These are phyloP conservation scores for Caenorhabditis tropicalis DNA, from an alignment of 1,140 invertebrate genomes.

Conservation along the genomic window DNA sequence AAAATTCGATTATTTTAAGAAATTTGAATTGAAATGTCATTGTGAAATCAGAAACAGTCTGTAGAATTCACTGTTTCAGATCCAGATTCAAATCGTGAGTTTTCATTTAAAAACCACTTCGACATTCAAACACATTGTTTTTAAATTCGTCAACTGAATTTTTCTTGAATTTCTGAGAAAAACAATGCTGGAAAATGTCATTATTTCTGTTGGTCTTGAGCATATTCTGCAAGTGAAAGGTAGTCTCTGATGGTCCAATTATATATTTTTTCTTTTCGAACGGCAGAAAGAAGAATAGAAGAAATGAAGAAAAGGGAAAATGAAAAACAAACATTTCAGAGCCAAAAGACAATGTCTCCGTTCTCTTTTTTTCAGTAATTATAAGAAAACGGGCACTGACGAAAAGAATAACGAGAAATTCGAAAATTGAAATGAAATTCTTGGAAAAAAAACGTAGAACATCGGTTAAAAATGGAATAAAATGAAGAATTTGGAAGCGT, in stretches of 20 bases:
- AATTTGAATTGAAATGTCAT: too few species aligned
- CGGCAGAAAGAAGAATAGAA: background rate
- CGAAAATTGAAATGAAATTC: background rate
- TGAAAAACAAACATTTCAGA: background rate
- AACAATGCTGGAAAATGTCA: background rate
- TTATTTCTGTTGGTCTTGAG: background rate
- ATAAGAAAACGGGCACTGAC: background rate
- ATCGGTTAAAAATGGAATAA: background rate
- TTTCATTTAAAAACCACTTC: too few species aligned
- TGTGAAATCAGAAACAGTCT: too few species aligned
- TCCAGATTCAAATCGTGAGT: too few species aligned
- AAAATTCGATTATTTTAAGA: too few species aligned
- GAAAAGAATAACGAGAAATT: background rate
- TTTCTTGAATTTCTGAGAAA: background rate
- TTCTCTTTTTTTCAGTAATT: constrained; percentile 39
- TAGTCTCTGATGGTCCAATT: constrained; percentile 12
- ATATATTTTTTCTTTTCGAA: background rate
- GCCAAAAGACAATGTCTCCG: background rate
- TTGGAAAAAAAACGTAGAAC: background rate
- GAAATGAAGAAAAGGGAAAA: background rate
- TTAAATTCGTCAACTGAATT: too few species aligned
- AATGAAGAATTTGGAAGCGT: background rate
- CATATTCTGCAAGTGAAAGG: background rate
- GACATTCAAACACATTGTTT: too few species aligned
- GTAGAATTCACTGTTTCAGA: too few species aligned